phyloP scores from a whole-genome alignment of 2,888 invertebrate genomes.

The Gastracanthus pulcherrimus region DNA sequence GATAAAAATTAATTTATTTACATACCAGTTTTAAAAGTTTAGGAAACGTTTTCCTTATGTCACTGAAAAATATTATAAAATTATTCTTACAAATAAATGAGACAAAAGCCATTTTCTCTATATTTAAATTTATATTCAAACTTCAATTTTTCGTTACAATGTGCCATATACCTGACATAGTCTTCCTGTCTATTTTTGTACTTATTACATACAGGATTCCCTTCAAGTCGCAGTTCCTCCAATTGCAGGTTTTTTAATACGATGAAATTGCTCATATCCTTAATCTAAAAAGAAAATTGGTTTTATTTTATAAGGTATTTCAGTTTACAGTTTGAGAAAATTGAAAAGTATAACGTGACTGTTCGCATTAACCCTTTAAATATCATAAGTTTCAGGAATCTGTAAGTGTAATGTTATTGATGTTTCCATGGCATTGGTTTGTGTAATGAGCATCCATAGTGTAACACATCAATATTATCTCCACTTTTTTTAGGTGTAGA shows the following conservation, averaged over 20 bases:
- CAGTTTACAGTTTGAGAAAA: too few species aligned
- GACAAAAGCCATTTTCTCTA: conserved; percentile 1
- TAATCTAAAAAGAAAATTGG: conserved; percentile 79
- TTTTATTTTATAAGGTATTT: too few species aligned
- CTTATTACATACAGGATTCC: conserved; percentile 89
- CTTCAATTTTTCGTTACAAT: too few species aligned
- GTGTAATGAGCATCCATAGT: too few species aligned
- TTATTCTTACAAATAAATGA: background rate
- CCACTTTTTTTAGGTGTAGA: too few species aligned
- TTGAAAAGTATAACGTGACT: too few species aligned
- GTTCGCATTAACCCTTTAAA: too few species aligned
- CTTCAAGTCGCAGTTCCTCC: conserved; percentile 87
- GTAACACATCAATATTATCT: too few species aligned
- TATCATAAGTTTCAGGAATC: too few species aligned
- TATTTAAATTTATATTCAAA: conserved; percentile 43
- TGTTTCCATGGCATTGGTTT: too few species aligned
- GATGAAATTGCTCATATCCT: conserved; percentile 83
- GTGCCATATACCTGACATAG: conserved; percentile 96
- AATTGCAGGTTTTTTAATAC: conserved; percentile 85
- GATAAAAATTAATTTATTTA: background rate
- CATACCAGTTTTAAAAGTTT: conserved; percentile 92
- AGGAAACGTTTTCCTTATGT: conserved; percentile 92
- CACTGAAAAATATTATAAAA: conserved; percentile 80
- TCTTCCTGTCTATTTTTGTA: conserved; percentile 85
- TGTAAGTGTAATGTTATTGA: too few species aligned